Conservation (phyloP, 2,113 vertebrate genomes). For the Prunella himalayana region DNA sequence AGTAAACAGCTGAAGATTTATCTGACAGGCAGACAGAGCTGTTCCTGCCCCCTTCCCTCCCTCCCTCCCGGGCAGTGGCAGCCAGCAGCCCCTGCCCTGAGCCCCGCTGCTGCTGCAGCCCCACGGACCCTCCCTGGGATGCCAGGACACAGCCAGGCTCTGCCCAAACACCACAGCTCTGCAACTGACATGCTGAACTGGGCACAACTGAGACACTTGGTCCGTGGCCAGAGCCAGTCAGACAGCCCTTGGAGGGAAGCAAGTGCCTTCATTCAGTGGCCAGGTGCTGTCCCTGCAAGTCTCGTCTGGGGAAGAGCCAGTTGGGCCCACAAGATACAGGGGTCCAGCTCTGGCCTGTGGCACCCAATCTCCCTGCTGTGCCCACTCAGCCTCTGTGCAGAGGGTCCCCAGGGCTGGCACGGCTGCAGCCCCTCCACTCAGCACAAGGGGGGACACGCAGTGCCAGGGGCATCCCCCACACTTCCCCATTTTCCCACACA, state of each 20-base stretch:
- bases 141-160: background rate
- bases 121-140: background rate
- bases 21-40: slow-evolving; percentile 24
- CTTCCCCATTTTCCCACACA: background rate
- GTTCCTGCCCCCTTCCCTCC: background rate
- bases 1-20: slow-evolving; percentile 55
- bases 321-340: fast-evolving
- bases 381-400: background rate
- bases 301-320: fast-evolving
- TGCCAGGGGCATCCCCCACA: background rate
- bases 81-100: background rate
- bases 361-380: fast-evolving
- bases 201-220: background rate
- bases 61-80: background rate
- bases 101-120: background rate
- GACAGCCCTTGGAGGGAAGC: background rate
- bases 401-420: background rate
- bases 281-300: background rate
- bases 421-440: background rate
- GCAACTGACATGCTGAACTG: fast-evolving
- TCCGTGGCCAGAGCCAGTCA: background rate
- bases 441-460: background rate
- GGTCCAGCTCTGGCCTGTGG: background rate
- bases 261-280: background rate
- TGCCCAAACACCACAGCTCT: background rate